Conservation (phyloP, 2,888 invertebrate genomes). For the Megastigmus dorsalis region DNA sequence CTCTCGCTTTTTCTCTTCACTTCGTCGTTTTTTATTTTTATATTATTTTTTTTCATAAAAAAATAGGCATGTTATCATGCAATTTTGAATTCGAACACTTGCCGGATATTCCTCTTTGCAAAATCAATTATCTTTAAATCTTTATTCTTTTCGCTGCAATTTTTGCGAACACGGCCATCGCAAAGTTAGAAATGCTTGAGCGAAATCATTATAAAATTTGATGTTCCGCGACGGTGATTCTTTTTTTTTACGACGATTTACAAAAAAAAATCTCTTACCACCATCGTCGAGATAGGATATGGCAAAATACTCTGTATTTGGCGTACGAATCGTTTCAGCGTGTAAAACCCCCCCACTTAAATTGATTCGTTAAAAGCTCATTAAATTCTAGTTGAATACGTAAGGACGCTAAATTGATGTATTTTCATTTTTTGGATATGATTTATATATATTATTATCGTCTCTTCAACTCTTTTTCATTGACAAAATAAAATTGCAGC, state of each 20-base stretch:
- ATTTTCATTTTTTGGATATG: constrained; percentile 27
- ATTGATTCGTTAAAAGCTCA: constrained; percentile 47
- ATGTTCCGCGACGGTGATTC: constrained; percentile 28
- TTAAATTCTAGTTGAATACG: constrained; percentile 43
- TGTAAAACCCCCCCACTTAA: constrained; percentile 20
- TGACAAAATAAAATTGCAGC: constrained; percentile 12
- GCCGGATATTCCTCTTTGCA: constrained; percentile 18
- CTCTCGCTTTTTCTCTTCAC: constrained; percentile 28
- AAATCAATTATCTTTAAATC: constrained; percentile 9
- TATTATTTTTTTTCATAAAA: constrained; percentile 55
- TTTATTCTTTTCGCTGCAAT: neutral
- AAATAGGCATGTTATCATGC: constrained; percentile 58
- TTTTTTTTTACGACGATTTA: constrained; percentile 38
- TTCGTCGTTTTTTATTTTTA: constrained; percentile 7
- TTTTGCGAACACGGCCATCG: constrained; percentile 37
- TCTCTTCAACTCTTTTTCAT: constrained; percentile 30
- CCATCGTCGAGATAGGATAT: constrained; percentile 49
- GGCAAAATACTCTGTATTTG: constrained; percentile 59
- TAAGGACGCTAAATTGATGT: constrained; percentile 32
- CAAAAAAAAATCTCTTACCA: constrained; percentile 33
- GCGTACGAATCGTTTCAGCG: constrained; percentile 52
- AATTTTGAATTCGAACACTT: constrained; percentile 45
- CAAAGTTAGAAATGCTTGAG: constrained; percentile 47
- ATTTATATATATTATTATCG: constrained; percentile 13
- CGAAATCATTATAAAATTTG: constrained; percentile 42